These are phyloP conservation scores for Xylocampa areola DNA, from an alignment of 2,888 invertebrate species.

Conservation along the genomic window DNA sequence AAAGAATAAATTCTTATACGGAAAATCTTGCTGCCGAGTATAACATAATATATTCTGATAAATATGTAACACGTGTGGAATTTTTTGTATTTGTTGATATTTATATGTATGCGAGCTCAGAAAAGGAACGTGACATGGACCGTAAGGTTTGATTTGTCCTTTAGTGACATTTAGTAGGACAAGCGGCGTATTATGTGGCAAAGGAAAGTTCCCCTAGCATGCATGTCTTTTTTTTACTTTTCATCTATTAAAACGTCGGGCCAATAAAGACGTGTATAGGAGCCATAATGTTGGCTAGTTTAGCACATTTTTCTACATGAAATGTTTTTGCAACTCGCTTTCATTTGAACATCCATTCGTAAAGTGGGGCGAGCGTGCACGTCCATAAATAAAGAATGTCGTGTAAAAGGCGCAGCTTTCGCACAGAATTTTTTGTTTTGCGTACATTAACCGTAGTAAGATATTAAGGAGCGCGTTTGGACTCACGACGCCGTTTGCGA, in stretches of 20 bases:
- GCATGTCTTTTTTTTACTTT: not conserved
- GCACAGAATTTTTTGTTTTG: constrained; percentile 68
- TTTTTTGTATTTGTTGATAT: no score
- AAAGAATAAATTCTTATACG: no score
- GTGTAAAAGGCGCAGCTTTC: constrained; percentile 69
- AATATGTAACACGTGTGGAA: no score
- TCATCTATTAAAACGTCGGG: constrained; percentile 21
- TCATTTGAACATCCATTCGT: constrained; percentile 74
- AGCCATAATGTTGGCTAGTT: constrained; percentile 35
- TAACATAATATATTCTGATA: no score
- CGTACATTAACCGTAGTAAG: constrained; percentile 62
- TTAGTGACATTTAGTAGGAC: no score
- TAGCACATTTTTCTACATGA: constrained; percentile 50
- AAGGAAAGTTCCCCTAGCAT: no score
- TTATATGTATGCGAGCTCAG: no score
- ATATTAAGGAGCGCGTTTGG: constrained; percentile 42
- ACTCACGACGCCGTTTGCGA: constrained; percentile 15
- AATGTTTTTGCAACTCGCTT: constrained; percentile 62
- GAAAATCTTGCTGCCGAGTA: no score
- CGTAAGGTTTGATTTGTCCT: no score
- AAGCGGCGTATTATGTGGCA: no score
- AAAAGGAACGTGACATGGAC: no score
- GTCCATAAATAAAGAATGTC: constrained; percentile 77
- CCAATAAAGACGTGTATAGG: constrained; percentile 17
- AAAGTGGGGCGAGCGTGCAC: constrained; percentile 75